Evolutionary conservation across 2,113 vertebrate genomes (phyloP).

Genomic region (Ibidorhyncha struthersii): DNA sequence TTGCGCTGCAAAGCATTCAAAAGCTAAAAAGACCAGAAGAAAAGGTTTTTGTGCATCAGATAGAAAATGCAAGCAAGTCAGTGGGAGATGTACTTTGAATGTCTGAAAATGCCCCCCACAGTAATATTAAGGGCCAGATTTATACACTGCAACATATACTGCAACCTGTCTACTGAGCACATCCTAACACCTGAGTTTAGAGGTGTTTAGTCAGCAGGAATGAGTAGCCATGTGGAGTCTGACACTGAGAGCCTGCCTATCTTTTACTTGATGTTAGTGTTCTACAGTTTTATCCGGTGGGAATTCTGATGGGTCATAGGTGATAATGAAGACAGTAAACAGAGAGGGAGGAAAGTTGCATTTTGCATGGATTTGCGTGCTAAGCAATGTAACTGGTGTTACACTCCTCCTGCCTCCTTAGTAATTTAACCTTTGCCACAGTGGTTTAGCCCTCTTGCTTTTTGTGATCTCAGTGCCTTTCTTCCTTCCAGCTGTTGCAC

Average conservation of each 20-base stretch:
- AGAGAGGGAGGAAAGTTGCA: not conserved
- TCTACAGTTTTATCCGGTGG: not conserved
- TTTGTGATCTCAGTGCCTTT: not conserved
- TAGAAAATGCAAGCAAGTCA: not conserved
- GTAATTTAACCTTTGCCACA: slow-evolving; percentile 10
- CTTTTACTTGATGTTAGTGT: not conserved
- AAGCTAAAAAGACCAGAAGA: not conserved
- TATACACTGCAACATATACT: not conserved
- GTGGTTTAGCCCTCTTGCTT: not conserved
- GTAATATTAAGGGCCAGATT: not conserved
- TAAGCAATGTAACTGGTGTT: not conserved
- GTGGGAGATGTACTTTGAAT: not conserved
- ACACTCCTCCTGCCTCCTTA: not conserved
- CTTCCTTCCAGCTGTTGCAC: not conserved
- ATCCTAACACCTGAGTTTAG: not conserved
- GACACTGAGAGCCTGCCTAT: not conserved
- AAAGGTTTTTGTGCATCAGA: not conserved
- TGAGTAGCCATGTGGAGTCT: not conserved
- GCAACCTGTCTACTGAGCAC: not conserved
- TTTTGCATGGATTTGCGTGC: not conserved
- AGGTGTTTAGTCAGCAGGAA: not conserved
- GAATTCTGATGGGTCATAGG: not conserved
- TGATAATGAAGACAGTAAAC: not conserved
- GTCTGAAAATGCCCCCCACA: not conserved
- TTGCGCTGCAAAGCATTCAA: not conserved